Evolutionary conservation across 1,140 invertebrate species (phyloP), one percentile per base, ranked within the genome.

Genomic region (Leucophenga varia): DNA sequence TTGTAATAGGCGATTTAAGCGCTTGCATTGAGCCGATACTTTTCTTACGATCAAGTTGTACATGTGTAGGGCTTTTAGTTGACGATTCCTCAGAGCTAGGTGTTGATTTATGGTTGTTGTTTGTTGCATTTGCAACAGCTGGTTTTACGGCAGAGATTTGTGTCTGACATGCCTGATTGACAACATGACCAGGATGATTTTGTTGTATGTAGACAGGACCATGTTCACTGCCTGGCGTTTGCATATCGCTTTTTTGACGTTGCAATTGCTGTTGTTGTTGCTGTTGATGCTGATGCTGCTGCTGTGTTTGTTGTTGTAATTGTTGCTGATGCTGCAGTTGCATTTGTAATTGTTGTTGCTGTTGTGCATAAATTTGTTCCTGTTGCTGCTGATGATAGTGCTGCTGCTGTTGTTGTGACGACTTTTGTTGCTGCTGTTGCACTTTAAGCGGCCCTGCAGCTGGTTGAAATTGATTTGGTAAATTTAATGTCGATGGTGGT

Each of bases 1-100:
- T 89, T 1, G 88, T 87, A n/a, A 85, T 80, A 1, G 89, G 87
- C 9, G 87, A 89, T 42, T 87, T 80, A 35, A 90, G 61, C 9
- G 81, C 80, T 25, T 80, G 79, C 43, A 82, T 81, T 6, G 79
- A 80, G 7, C 81, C 83, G 17, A 76, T 71, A 56, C 82, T 86
- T 54, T 84, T 81, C 58, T 84, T 79, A 3, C 84, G 76, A 43
- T 82, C 81, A 18, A 85, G 79, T 2, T 81, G 80, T 20, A 82
- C 79, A 28, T 81, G 79, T 3, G 60, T 56, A 2, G 70, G 70
- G 43, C 70, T 73, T 49, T 61, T 76, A n/a, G 63, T 56, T 0
- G 63, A 72, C 17, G 63, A 68, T 22, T 73, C 70, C 45, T 73
- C 70, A 1, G 64, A 70, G 43, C 70, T 73, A 47, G 70, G 63